Evolutionary conservation across 2,888 invertebrate species (phyloP).

Genomic region (Aleiodes testaceus): DNA sequence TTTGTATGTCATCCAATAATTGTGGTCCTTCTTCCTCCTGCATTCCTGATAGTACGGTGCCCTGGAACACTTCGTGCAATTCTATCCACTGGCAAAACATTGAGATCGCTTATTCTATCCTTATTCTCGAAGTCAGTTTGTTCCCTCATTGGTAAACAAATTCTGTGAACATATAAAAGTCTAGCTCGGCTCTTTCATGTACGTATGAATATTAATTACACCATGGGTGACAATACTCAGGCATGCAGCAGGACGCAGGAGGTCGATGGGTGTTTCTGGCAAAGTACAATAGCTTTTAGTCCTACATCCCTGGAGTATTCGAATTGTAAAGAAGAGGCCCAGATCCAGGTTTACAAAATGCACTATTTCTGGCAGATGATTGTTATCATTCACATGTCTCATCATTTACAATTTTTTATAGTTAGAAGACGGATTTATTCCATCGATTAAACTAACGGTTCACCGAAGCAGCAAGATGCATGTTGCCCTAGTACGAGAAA

Average conservation of each 20-base stretch:
- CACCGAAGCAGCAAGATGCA: slow-evolving; percentile 19
- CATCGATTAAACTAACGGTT: background rate
- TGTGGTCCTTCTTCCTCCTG: slow-evolving; percentile 57
- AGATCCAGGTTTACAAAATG: no score
- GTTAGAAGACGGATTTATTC: background rate
- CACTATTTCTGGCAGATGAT: background rate
- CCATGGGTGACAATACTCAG: slow-evolving; percentile 69
- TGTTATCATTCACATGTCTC: no score
- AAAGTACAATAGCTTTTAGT: slow-evolving; percentile 58
- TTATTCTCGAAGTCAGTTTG: background rate
- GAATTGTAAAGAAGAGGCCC: background rate
- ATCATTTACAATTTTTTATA: no score
- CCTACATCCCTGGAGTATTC: slow-evolving; percentile 43
- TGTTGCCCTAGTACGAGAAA: slow-evolving; percentile 54
- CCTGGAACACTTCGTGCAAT: slow-evolving; percentile 59
- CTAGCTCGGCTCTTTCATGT: slow-evolving; percentile 34
- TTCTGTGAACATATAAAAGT: background rate
- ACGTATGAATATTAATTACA: slow-evolving; percentile 72
- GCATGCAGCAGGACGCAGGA: slow-evolving; percentile 62
- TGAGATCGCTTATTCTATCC: background rate
- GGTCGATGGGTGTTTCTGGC: slow-evolving; percentile 54
- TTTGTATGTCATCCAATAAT: slow-evolving; percentile 72
- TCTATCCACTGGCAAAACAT: background rate
- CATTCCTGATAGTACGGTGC: slow-evolving; percentile 63
- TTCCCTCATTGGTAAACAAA: slow-evolving; percentile 17